Evolutionary conservation across 2,888 invertebrate genomes (phyloP).

Genomic region (Muscina levida): DNA sequence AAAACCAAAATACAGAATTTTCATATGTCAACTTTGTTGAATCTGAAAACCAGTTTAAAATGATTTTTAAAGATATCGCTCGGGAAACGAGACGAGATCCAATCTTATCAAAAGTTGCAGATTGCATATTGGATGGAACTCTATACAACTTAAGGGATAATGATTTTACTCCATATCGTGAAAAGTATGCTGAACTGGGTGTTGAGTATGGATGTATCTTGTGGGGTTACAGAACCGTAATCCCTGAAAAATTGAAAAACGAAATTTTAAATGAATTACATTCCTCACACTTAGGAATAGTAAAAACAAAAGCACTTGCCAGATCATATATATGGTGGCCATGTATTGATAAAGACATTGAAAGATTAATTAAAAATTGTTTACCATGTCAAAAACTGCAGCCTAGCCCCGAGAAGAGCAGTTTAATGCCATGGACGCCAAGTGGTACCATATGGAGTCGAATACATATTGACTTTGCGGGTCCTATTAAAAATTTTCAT

Average conservation of each 20-base stretch:
- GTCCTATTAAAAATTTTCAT: slow-evolving; percentile 56
- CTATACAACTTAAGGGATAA: slow-evolving; percentile 38
- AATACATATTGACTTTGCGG: slow-evolving; percentile 63
- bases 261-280: slow-evolving; percentile 29
- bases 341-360: slow-evolving; percentile 55
- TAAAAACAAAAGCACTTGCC: slow-evolving; percentile 56
- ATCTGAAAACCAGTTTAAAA: slow-evolving; percentile 35
- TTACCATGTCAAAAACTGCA: slow-evolving; percentile 57
- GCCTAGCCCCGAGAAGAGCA: slow-evolving; percentile 59
- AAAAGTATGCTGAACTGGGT: slow-evolving; percentile 67
- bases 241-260: slow-evolving; percentile 5
- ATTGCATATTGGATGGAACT: slow-evolving; percentile 20
- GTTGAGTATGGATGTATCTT: slow-evolving; percentile 65
- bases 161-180: slow-evolving; percentile 38
- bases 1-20: slow-evolving; percentile 41
- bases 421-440: slow-evolving; percentile 59
- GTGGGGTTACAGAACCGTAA: slow-evolving; percentile 43
- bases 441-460: slow-evolving; percentile 51
- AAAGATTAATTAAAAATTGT: slow-evolving; percentile 53
- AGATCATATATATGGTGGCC: slow-evolving; percentile 65
- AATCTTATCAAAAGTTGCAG: slow-evolving; percentile 42
- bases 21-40: slow-evolving; percentile 54
- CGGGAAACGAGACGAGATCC: slow-evolving; percentile 47
- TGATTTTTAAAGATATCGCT: slow-evolving; percentile 56
- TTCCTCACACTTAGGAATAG: slow-evolving; percentile 33